Base-by-base conservation (phyloP, 2,888 invertebrate species). In the Galeruca laticollis region DNA sequence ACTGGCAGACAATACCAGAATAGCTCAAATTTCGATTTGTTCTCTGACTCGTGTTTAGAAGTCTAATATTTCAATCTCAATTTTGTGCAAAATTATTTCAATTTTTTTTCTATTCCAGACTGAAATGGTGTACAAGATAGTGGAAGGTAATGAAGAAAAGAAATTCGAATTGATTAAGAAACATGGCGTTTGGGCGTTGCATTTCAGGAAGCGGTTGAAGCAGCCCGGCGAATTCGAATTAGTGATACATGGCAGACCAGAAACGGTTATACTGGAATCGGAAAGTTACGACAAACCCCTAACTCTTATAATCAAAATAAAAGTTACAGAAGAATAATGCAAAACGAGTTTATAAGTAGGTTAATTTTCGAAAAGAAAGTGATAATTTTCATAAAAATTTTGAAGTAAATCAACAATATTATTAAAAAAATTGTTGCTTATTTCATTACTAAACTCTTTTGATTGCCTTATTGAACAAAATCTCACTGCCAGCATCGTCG, bases 101-200 rank as follows among this genome's bases (percentile, higher is more conserved):
- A n/a, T n/a, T 56, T 43, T 43, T 10, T 47, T 54, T 74, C 33
- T 62, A 49, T 76, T 80, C 33, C 82, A 89, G 87, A 86, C 87
- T 61, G 86, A 88, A 68, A 88, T 89, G 83, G 86, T 87, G 62
- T 91, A 91, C 81, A 84, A 84, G 69, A 89, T 91, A 61, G 85
- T 85, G 13, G 86, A 86, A 66, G 90, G 90, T 26, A 90, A 90
- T 81, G 88, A 89, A 75, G 82, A 85, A 31, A 87, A 87, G 56
- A 86, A 88, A 71, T 89, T 91, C 79, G 89, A 90, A 73, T 83
- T 91, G 78, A 83, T 87, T 9, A 86, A 87, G 73, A 88, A 87
- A 72, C 86, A 88, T 77, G 89, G 88, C 4, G 85, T 90, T 2
- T 90, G 89, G 88, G 88, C 88, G 1, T 81, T 91, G 20, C 90